Conservation (phyloP, 2,113 vertebrate species). For the Nannospalax galili region DNA sequence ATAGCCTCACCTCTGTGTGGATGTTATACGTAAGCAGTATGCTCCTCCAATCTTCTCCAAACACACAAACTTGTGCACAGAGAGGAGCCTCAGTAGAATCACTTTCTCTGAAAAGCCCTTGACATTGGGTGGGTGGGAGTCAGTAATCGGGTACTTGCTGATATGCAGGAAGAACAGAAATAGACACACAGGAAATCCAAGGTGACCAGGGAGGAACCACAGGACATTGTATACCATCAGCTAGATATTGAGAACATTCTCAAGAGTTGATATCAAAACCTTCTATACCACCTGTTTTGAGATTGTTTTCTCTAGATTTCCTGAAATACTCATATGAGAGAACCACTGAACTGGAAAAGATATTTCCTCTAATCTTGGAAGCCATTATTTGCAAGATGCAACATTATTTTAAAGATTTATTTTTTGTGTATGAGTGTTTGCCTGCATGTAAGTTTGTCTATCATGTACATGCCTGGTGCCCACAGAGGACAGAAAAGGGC, state of each 20-base stretch:
- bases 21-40: neutral
- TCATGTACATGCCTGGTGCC: too few species aligned
- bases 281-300: neutral
- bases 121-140: neutral
- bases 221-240: neutral
- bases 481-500: too few species aligned
- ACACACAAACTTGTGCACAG: neutral
- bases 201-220: neutral
- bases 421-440: too few species aligned
- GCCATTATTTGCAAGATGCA: neutral
- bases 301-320: neutral
- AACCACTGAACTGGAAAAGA: neutral
- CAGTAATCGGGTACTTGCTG: neutral
- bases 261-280: neutral
- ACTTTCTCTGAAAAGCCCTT: neutral
- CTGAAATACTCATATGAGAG: neutral
- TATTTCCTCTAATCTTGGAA: neutral
- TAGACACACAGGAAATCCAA: neutral
- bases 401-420: neutral
- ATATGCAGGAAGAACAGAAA: neutral
- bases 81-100: neutral
- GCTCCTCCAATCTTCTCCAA: neutral
- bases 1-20: neutral
- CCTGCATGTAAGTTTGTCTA: too few species aligned
- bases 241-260: neutral